phyloP scores from a whole-genome alignment of 2,113 vertebrate species.

The Neodon shergylaensis region DNA sequence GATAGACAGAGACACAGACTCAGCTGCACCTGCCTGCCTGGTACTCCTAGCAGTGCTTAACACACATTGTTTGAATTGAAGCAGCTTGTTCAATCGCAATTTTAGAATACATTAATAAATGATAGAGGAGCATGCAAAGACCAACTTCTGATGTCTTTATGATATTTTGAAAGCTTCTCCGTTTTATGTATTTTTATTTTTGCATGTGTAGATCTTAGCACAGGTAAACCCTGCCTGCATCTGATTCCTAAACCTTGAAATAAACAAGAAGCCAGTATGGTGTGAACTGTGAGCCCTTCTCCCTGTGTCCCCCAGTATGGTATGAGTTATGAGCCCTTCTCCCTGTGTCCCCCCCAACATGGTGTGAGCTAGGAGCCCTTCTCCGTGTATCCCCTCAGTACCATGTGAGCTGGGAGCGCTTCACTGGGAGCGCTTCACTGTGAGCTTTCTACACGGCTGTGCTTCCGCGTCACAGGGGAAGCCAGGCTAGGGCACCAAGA shows the following conservation, averaged over 20 bases:
- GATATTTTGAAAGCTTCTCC: not conserved
- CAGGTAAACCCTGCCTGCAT: not conserved
- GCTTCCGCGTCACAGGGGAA: not conserved
- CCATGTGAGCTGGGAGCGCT: not conserved
- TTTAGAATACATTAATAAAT: not conserved
- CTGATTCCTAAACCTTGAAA: not conserved
- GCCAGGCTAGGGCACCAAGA: not conserved
- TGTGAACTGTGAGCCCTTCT: not conserved
- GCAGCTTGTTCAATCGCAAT: not conserved
- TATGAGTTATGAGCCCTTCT: not conserved
- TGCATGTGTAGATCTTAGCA: not conserved
- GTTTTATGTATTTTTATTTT: not conserved
- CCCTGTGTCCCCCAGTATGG: not conserved
- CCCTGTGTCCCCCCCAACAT: too few relatives aligned
- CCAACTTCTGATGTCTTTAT: not conserved
- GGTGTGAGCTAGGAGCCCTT: too few relatives aligned
- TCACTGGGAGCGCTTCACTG: not conserved
- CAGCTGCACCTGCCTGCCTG: not conserved
- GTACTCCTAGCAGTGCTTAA: not conserved
- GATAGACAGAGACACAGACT: not conserved
- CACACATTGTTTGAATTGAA: not conserved
- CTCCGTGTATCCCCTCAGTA: not conserved
- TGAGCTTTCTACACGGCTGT: not conserved
- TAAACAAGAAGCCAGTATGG: not conserved
- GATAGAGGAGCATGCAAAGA: not conserved